These are phyloP conservation scores for Dicerorhinus sumatrensis DNA, from an alignment of 2,113 vertebrate genomes.

Conservation along the genomic window DNA sequence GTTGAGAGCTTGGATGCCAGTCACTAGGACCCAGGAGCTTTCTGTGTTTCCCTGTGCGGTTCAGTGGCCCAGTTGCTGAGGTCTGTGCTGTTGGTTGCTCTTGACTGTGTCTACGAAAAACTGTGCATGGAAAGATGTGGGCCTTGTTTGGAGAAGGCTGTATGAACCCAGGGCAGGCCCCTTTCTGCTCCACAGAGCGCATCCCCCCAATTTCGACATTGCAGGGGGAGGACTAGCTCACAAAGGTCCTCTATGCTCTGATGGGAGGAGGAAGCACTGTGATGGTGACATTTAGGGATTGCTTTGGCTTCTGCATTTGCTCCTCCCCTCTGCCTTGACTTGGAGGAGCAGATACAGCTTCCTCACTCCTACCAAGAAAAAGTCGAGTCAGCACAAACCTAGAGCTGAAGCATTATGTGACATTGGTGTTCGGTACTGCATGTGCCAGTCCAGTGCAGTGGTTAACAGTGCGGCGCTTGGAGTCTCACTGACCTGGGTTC, in stretches of 20 bases:
- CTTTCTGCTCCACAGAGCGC: not conserved
- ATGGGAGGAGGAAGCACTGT: not conserved
- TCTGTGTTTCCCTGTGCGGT: not conserved
- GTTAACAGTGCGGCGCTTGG: not conserved
- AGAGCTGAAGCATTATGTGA: not conserved
- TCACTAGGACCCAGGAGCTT: not conserved
- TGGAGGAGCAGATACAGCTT: not conserved
- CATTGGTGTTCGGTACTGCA: rapidly evolving
- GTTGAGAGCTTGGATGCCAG: not conserved
- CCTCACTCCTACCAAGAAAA: not conserved
- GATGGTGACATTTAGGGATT: not conserved
- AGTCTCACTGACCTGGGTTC: not conserved
- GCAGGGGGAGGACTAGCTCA: not conserved
- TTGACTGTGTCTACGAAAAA: not conserved
- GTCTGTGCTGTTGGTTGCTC: not conserved
- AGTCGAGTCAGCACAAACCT: not conserved
- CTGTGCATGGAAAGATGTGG: not conserved
- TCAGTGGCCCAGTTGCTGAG: not conserved
- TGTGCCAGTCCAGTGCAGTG: not conserved
- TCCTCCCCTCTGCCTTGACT: not conserved
- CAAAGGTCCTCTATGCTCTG: not conserved
- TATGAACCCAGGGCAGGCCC: not conserved
- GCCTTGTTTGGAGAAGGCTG: not conserved
- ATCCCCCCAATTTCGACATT: no score
- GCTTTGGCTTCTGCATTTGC: not conserved